These are phyloP conservation scores for Clarias laeviceps DNA, from an alignment of 2,797 vertebrate species.

Conservation along the genomic window DNA sequence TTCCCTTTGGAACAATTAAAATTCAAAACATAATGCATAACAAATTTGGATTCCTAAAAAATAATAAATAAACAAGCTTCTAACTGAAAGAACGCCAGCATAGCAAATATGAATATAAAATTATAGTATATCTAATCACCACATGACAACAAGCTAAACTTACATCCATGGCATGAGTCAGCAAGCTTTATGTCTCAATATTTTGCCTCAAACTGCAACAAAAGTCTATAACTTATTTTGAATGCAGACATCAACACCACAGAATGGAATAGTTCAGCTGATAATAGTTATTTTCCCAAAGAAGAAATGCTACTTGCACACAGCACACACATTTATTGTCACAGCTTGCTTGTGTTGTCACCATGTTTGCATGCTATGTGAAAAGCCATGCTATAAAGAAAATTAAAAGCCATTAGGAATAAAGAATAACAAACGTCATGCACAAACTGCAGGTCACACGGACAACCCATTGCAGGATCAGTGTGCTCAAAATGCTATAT, in stretches of 20 bases:
- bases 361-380: slow-evolving; percentile 25
- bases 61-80: neutral
- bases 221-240: slow-evolving; percentile 53
- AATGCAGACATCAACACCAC: slow-evolving; percentile 56
- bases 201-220: slow-evolving; percentile 44
- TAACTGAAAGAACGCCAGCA: slow-evolving; percentile 4
- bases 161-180: slow-evolving; percentile 37
- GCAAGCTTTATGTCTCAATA: slow-evolving; percentile 36
- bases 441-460: neutral
- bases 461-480: slow-evolving; percentile 33
- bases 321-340: neutral
- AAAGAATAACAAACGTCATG: slow-evolving; percentile 43
- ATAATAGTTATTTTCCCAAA: slow-evolving; percentile 48
- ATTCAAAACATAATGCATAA: slow-evolving; percentile 9
- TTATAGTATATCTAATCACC: slow-evolving; percentile 29
- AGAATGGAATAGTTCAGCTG: slow-evolving; percentile 24
- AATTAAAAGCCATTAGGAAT: slow-evolving; percentile 52
- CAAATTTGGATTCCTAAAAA: neutral
- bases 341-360: slow-evolving; percentile 23
- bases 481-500: slow-evolving; percentile 24
- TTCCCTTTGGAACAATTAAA: neutral
- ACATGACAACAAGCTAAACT: slow-evolving; percentile 32
- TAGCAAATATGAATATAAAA: slow-evolving; percentile 12
- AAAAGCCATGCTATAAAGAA: slow-evolving; percentile 45
- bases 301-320: slow-evolving; percentile 40